A percentile compares a stretch with the other conserved stretches of the same genome.
Conservation (phyloP, 2,113 vertebrate species). For the Hassar affinis region DNA sequence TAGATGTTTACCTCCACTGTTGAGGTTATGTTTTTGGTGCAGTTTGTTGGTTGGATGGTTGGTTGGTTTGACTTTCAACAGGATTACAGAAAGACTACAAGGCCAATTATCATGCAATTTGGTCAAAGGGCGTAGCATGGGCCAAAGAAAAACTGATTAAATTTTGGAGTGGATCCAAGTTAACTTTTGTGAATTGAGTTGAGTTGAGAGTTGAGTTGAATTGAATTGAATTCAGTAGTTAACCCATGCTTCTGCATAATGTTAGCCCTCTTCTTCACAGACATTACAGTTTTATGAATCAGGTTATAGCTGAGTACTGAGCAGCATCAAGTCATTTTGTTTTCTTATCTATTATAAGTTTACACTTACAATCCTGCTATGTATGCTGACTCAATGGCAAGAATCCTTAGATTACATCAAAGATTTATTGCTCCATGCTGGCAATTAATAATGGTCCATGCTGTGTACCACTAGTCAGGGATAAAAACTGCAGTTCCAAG, state of each 20-base stretch:
- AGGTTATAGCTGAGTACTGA: slow-evolving; percentile 43
- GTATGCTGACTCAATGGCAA: slow-evolving; percentile 62
- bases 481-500: slow-evolving; percentile 69
- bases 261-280: neutral
- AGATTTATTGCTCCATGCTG: slow-evolving; percentile 69
- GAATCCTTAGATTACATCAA: slow-evolving; percentile 62
- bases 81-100: no score
- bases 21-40: no score
- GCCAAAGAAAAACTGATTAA: no score
- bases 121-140: no score
- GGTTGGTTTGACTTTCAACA: no score
- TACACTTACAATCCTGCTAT: slow-evolving; percentile 65
- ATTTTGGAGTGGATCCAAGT: no score
- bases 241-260: neutral
- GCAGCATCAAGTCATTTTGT: slow-evolving; percentile 47
- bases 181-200: no score
- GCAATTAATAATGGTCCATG: slow-evolving; percentile 70
- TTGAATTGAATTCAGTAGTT: no score
- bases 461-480: slow-evolving; percentile 57
- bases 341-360: slow-evolving; percentile 64
- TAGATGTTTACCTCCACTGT: neutral
- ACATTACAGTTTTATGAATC: slow-evolving; percentile 6
- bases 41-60: no score
- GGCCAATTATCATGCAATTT: no score
- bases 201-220: no score